A percentile compares a stretch with the other conserved stretches of the same genome.
Evolutionary conservation across 2,797 vertebrate species (phyloP).

Genomic region (Intellagama lesueurii): DNA sequence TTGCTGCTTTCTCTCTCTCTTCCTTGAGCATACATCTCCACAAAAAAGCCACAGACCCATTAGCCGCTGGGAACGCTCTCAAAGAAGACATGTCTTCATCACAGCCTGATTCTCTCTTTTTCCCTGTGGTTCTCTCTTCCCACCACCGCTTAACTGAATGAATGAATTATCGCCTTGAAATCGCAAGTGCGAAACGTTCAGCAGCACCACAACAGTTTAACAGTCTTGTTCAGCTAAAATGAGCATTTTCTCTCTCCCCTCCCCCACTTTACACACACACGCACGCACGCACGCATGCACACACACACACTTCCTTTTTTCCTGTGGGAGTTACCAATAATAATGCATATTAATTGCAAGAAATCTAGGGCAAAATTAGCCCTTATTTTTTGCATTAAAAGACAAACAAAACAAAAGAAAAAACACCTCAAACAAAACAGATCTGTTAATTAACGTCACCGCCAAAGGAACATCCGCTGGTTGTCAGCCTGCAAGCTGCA

Average conservation of each 20-base stretch:
- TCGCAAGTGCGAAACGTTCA: conserved; percentile 23
- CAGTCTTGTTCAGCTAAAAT: not conserved
- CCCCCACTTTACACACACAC: not conserved
- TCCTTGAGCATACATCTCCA: not conserved
- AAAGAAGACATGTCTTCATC: not conserved
- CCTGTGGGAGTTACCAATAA: not conserved
- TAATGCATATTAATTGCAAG: not conserved
- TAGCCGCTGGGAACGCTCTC: not conserved
- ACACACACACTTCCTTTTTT: too few relatives aligned
- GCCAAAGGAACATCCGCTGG: not conserved
- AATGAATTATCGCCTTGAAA: conserved; percentile 51
- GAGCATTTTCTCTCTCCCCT: not conserved
- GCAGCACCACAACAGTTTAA: conserved; percentile 14
- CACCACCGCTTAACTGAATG: conserved; percentile 18
- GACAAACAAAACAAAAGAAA: not conserved
- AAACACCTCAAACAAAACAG: not conserved
- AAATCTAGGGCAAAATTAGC: not conserved
- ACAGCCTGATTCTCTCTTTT: not conserved
- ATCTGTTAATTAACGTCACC: not conserved
- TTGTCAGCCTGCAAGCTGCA: not conserved
- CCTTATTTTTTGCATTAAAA: not conserved
- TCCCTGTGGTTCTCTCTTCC: not conserved
- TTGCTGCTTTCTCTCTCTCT: not conserved
- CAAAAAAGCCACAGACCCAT: not conserved
- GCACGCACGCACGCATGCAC: too few relatives aligned